Evolutionary conservation across 2,113 vertebrate genomes (phyloP).

Genomic region (Antennarius striatus): DNA sequence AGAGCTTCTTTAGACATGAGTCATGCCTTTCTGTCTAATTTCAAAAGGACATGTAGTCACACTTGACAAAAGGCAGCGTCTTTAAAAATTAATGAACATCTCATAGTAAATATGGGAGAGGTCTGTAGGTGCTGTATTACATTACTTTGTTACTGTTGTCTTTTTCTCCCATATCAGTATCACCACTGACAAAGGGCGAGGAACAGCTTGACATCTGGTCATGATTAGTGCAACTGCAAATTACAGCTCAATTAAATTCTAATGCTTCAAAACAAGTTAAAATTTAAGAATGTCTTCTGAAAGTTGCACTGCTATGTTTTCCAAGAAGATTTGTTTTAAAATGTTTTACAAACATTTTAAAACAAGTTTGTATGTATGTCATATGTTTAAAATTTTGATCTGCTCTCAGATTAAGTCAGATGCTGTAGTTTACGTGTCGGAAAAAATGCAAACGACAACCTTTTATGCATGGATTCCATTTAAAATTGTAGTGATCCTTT

Average conservation of each 20-base stretch:
- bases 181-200: conserved; percentile 29
- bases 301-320: background rate
- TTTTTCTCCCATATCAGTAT: conserved; percentile 44
- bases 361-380: background rate
- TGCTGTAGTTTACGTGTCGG: too few relatives aligned
- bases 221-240: conserved; percentile 24
- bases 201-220: conserved; percentile 40
- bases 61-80: conserved; percentile 16
- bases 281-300: background rate
- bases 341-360: background rate
- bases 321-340: background rate
- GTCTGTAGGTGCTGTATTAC: conserved; percentile 6
- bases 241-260: conserved; percentile 19
- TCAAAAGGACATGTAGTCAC: conserved; percentile 10
- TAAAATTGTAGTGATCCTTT: too few relatives aligned
- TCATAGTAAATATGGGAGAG: conserved; percentile 59
- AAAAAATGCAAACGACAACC: too few relatives aligned
- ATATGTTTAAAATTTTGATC: background rate
- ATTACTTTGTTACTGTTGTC: conserved; percentile 36
- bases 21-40: conserved; percentile 3
- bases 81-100: conserved; percentile 56
- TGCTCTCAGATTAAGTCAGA: background rate
- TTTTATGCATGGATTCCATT: too few relatives aligned
- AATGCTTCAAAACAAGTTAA: background rate
- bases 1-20: background rate